Evolutionary conservation across 2,797 vertebrate genomes (phyloP).

Genomic region (Chelon auratus): DNA sequence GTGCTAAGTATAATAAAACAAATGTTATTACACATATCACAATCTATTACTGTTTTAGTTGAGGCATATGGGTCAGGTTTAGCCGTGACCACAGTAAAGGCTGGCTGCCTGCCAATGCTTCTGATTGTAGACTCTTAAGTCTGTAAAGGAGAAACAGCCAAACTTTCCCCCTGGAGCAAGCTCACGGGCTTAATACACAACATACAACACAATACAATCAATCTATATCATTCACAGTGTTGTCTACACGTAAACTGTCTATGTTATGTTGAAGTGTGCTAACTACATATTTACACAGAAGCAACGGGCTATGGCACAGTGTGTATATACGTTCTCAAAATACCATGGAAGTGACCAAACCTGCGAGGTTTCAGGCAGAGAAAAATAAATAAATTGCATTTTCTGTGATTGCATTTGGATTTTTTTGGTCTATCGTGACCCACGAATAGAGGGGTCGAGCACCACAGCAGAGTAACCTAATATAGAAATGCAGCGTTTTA

Average conservation of each 20-base stretch:
- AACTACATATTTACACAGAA: slow-evolving; percentile 67
- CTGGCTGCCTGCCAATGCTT: slow-evolving; percentile 54
- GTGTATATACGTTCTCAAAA: slow-evolving; percentile 22
- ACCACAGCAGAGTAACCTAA: slow-evolving; percentile 64
- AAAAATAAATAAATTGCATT: slow-evolving; percentile 39
- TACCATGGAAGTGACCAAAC: slow-evolving; percentile 29
- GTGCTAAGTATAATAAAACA: slow-evolving; percentile 70
- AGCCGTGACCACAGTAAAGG: slow-evolving; percentile 52
- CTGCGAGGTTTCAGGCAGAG: slow-evolving; percentile 28
- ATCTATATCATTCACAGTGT: slow-evolving; percentile 47
- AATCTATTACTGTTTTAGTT: slow-evolving; percentile 57
- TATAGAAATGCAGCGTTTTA: slow-evolving; percentile 76
- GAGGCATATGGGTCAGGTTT: slow-evolving; percentile 70
- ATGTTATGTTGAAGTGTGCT: slow-evolving; percentile 45
- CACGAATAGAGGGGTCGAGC: slow-evolving; percentile 45
- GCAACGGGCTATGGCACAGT: slow-evolving; percentile 24
- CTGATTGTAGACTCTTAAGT: slow-evolving; percentile 41
- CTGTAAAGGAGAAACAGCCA: slow-evolving; percentile 45
- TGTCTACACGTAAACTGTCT: slow-evolving; percentile 64
- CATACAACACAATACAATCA: slow-evolving; percentile 47
- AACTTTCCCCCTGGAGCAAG: slow-evolving; percentile 44
- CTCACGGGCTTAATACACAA: slow-evolving; percentile 32
- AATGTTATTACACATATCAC: slow-evolving; percentile 64
- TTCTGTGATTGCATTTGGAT: slow-evolving; percentile 32
- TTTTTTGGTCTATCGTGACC: slow-evolving; percentile 39